Evolutionary conservation across 2,888 invertebrate genomes (phyloP), one percentile per base, ranked within the genome.

Genomic region (Apotomis capreana): DNA sequence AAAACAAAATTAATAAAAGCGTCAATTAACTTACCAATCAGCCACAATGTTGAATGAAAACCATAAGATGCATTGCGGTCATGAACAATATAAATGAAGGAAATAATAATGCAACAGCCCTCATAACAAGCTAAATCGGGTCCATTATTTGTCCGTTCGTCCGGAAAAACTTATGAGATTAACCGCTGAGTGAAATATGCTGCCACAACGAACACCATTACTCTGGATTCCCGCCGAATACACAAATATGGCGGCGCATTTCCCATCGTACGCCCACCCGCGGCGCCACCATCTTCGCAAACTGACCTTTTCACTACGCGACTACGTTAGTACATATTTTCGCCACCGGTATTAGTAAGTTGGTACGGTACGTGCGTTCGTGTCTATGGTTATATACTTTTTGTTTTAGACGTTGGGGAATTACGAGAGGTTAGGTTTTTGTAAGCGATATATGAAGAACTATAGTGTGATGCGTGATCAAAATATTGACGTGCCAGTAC

Each of bases 161-260:
- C 55, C 70, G 59, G 69, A 74, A 74, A 74, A 74, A 74, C 68
- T 74, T 67, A 69, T 65, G 69, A 72, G 72, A 74, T 71, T 71
- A 74, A 71, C 74, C 57, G 62, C 70, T 44, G 73, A 69, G 69
- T 65, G 74, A 64, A 64, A 71, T 71, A 68, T 71, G 70, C 70
- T 61, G 65, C 61, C 55, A 40, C 61, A 49, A 61, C 67, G 62
- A 65, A 57, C 64, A 61, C 62, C 71, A 71, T 74, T 71, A 71
- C 61, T 74, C 68, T 61, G 15, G 62, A 52, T 60, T 68, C 62
- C 65, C 54, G 58, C 67, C 70, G 61, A 71, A 71, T 71, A 67
- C 67, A 71, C 67, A 67, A 71, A 67, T 71, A 71, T 71, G 70
- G 67, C 70, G 70, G 55, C 55, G 26, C 67, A 51, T 60, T 51